Base-by-base conservation (phyloP, 1,140 invertebrate genomes). In the Pygmarrhopalites habei region DNA sequence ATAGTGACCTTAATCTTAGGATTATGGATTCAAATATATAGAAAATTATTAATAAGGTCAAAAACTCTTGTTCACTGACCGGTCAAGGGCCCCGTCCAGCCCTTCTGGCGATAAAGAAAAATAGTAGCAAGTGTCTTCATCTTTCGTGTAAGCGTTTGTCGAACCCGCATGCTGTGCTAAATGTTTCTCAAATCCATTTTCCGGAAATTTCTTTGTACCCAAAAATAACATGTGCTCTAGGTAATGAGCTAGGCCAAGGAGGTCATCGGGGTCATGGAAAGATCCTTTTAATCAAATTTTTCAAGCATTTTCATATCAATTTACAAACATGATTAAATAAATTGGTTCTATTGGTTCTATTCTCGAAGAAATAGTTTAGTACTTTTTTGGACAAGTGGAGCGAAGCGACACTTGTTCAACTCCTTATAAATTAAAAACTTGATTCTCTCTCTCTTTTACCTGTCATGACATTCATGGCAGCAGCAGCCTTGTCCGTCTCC, bases 401-500 rank as follows among this genome's bases (percentile, higher is more conserved):
- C n/a, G n/a, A 51, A 17, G 23, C n/a, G n/a, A n/a, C n/a, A n/a
- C n/a, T n/a, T n/a, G n/a, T n/a, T n/a, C n/a, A n/a, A n/a, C n/a
- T n/a, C 12, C 12, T 51, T 10, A 19, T 19, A 7, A 15, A 10
- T 17, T 51, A 51, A 51, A 12, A 7, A 15, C 23, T 12, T 21
- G 12, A 51, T 19, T 25, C 7, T 12, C 12, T 19, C 23, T 19
- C 19, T 51, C 47, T n/a, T 29, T 14, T 76, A 88, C 88, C 88
- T 71, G 88, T 81, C 76, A 85, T 84, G 49, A 90, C 85, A 69
- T 85, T 81, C 44, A 90, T 71, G 2, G 92, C 85, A 35, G 91
- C 93, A 2, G 93, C 90, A 43, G 92, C 90, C 74, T 95, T 95
- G 74, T 98, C 94, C 0, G 93, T 95, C 1, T 79, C 82, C 12